These are phyloP conservation scores for Ips nitidus DNA, from an alignment of 1,140 invertebrate species.

Conservation along the genomic window DNA sequence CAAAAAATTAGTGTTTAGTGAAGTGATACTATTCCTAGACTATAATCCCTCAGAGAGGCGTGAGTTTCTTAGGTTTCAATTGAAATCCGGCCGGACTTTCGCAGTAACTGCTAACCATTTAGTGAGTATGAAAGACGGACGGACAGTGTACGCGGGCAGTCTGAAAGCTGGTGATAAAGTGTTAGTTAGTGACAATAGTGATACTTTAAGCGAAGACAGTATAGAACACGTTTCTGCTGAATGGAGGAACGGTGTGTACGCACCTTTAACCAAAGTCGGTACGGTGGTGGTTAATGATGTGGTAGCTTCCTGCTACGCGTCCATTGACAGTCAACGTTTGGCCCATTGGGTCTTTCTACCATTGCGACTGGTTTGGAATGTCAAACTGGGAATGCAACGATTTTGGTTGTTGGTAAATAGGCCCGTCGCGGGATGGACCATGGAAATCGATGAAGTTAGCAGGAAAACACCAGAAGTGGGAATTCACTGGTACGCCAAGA, in stretches of 20 bases:
- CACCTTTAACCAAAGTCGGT: slow-evolving; percentile 85
- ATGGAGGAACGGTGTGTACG: slow-evolving; percentile 74
- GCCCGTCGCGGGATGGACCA: slow-evolving; percentile 39
- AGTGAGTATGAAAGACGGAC: slow-evolving; percentile 55
- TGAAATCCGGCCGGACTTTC: slow-evolving; percentile 68
- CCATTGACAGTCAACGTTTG: slow-evolving; percentile 79
- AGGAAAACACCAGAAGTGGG: slow-evolving; percentile 54
- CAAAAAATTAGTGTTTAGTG: slow-evolving; percentile 74
- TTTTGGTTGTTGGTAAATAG: slow-evolving; percentile 50
- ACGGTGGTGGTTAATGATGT: slow-evolving; percentile 89
- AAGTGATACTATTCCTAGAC: slow-evolving; percentile 90
- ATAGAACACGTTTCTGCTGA: slow-evolving; percentile 64
- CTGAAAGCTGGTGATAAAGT: slow-evolving; percentile 57
- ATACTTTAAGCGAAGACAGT: slow-evolving; percentile 59
- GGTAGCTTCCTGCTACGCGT: slow-evolving; percentile 92
- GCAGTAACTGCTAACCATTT: slow-evolving; percentile 86
- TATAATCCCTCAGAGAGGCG: slow-evolving; percentile 66
- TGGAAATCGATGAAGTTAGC: slow-evolving; percentile 34
- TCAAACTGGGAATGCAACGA: slow-evolving; percentile 47
- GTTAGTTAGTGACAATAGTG: slow-evolving; percentile 55
- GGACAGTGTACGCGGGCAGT: slow-evolving; percentile 62
- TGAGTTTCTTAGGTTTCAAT: slow-evolving; percentile 71
- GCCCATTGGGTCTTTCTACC: slow-evolving; percentile 86
- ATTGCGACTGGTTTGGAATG: slow-evolving; percentile 62
- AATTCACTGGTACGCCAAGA: slow-evolving; percentile 84